phyloP scores from a whole-genome alignment of 2,888 invertebrate genomes.

The Heliconius aoede region DNA sequence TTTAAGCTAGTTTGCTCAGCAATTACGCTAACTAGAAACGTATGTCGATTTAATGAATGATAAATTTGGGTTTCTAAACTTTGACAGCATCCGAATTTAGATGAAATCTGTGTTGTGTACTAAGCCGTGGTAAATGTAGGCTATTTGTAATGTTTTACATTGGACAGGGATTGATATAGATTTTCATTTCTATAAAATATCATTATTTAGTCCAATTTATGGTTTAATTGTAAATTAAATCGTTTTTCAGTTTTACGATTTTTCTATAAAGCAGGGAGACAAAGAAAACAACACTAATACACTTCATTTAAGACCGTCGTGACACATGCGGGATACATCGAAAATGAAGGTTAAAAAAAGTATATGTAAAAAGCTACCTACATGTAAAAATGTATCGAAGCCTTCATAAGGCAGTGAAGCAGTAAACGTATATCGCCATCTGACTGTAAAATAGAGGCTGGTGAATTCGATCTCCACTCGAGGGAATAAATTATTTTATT shows the following conservation, averaged over 20 bases:
- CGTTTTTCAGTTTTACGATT: no score
- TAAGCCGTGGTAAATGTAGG: slow-evolving; percentile 24
- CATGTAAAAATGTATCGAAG: not conserved
- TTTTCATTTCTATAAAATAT: slow-evolving; percentile 17
- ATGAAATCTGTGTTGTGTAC: slow-evolving; percentile 25
- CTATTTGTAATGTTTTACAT: slow-evolving; percentile 35
- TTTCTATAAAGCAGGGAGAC: no score
- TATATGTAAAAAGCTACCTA: no score
- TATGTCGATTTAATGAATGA: slow-evolving; percentile 23
- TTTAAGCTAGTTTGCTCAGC: slow-evolving; percentile 8
- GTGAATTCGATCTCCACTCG: no score
- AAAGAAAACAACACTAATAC: no score
- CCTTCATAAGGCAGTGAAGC: not conserved
- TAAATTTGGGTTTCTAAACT: slow-evolving; percentile 27
- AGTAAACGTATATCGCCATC: not conserved
- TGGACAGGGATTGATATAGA: slow-evolving; percentile 34
- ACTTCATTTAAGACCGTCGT: no score
- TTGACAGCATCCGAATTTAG: slow-evolving; percentile 36
- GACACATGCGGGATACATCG: no score
- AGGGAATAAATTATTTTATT: no score
- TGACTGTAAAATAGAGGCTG: not conserved
- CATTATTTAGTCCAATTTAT: not conserved
- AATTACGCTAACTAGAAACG: slow-evolving; percentile 23
- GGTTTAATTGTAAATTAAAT: no score
- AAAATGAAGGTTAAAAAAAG: no score